Evolutionary conservation across 2,888 invertebrate genomes (phyloP).

Genomic region (Nomada goodeniana): DNA sequence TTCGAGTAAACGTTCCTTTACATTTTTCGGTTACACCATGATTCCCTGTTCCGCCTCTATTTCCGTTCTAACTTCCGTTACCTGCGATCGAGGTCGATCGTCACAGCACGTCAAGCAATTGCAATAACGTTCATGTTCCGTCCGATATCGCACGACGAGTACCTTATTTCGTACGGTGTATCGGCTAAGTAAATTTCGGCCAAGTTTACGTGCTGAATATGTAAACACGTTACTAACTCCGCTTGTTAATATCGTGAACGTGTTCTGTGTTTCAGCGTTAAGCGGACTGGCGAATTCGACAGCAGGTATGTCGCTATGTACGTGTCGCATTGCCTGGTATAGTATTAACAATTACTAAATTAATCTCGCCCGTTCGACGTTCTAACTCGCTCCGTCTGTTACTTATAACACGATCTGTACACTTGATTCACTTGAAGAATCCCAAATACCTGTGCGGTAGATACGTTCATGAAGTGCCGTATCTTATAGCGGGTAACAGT

Average conservation of each 20-base stretch:
- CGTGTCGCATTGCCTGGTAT: conserved; percentile 84
- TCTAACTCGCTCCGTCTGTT: conserved; percentile 43
- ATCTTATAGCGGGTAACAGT: neutral
- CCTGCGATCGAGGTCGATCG: conserved; percentile 6
- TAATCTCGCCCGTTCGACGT: conserved; percentile 69
- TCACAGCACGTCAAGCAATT: conserved; percentile 1
- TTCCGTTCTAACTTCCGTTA: neutral
- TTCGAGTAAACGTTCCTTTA: neutral
- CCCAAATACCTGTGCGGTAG: neutral
- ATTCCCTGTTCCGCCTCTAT: neutral
- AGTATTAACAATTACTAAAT: conserved; percentile 84
- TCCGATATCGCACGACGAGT: conserved; percentile 38
- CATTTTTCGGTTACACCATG: neutral
- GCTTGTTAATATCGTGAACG: conserved; percentile 76
- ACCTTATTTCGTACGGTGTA: conserved; percentile 32
- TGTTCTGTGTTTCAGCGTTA: conserved; percentile 84
- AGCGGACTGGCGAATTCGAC: conserved; percentile 85
- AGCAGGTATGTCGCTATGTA: conserved; percentile 85
- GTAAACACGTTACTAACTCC: conserved; percentile 67
- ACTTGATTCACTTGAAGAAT: conserved; percentile 48
- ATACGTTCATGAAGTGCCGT: neutral
- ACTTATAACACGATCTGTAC: conserved; percentile 39
- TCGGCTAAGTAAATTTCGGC: conserved; percentile 46
- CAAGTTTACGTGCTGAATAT: conserved; percentile 59
- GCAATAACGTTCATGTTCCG: conserved; percentile 21